Evolutionary conservation across 2,797 vertebrate species (phyloP).

Genomic region (Rhinella marina): DNA sequence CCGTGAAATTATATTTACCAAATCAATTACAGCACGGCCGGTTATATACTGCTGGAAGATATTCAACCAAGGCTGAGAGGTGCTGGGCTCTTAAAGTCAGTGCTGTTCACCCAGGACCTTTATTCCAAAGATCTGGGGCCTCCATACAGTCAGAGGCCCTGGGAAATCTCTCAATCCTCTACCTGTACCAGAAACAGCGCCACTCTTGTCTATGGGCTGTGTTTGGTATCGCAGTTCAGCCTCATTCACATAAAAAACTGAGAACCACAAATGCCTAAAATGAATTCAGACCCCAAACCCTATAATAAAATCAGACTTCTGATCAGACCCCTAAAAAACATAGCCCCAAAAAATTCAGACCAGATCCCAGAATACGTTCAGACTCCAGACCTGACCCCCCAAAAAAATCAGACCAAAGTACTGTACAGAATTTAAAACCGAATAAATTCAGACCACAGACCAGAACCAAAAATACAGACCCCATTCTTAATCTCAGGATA

Average conservation of each 20-base stretch:
- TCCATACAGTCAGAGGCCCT: too few relatives aligned
- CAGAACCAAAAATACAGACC: too few relatives aligned
- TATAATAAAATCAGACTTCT: not conserved
- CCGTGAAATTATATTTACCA: conserved; percentile 12
- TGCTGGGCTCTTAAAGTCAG: not conserved
- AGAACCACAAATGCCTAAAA: not conserved
- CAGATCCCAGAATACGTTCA: not conserved
- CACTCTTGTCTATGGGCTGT: too few relatives aligned
- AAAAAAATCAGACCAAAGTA: too few relatives aligned
- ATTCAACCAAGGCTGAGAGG: not conserved
- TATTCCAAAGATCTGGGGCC: too few relatives aligned
- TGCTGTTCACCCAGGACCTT: too few relatives aligned
- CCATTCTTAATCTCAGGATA: too few relatives aligned
- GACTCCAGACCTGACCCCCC: not conserved
- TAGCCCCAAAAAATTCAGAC: not conserved
- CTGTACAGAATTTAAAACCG: too few relatives aligned
- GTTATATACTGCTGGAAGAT: not conserved
- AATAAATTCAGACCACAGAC: not conserved
- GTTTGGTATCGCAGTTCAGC: too few relatives aligned
- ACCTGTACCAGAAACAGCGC: too few relatives aligned
- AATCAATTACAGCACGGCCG: not conserved
- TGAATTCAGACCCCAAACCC: not conserved
- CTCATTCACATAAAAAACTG: too few relatives aligned
- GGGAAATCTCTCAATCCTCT: too few relatives aligned
- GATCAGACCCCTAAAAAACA: not conserved